Evolutionary conservation across 2,888 invertebrate species (phyloP), one percentile per base, ranked within the genome.

Genomic region (Neuroscelio doddi): DNA sequence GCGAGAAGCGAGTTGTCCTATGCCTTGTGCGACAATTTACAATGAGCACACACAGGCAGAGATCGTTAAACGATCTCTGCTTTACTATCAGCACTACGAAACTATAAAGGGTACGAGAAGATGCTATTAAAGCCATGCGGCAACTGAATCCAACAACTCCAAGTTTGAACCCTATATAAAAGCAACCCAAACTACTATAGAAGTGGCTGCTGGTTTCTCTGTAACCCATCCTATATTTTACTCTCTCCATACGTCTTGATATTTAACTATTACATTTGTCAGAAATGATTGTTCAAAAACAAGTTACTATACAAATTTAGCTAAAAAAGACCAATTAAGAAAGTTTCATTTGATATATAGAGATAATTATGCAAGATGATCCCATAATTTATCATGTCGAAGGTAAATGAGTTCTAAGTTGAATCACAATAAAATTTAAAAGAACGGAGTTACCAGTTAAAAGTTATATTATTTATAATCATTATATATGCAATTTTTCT

Each of bases 141-240:
- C 69, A 67, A 73, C 68, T 73, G 68, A 71, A 74, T 77, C 53
- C 71, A 69, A 71, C 67, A 64, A 53, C 51, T 47, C 47, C 64
- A 70, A 73, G 67, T 75, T 70, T 69, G 57, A 64, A 53, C 49
- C 26, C 21, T 39, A 44, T 39, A 47, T 45, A 58, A 49, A 45
- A 44, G 47, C 30, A 53, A 24, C 7, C 34, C 44, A 56, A 64
- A 53, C 57, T 67, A 41, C 53, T 55, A 50, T 57, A 63, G 63
- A 64, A 70, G 64, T 69, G 68, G 69, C 70, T 69, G 70, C 58
- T 26, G 26, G 1, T 24, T 41, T 38, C 39, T 24, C 45, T 21
- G 15, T 21, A 32, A 10, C 32, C 32, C 12, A 12, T 7, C 7
- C 1, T 10, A 1, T 12, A 3, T 7, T 3, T 10, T 32, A 3